Conservation (phyloP, 2,797 vertebrate species). For the Clarias fuscus region DNA sequence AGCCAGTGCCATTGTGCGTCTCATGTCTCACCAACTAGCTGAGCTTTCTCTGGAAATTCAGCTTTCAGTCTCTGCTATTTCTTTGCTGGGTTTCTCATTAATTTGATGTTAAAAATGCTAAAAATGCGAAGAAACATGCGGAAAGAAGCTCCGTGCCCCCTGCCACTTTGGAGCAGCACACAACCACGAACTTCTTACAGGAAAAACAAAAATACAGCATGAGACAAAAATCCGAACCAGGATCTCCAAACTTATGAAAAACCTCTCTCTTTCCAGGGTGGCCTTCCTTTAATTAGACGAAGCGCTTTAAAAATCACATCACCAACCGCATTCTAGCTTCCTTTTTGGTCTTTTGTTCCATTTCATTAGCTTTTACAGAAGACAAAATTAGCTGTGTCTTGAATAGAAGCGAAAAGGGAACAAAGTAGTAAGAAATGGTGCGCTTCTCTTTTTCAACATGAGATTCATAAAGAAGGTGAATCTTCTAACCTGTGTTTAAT, state of each 20-base stretch:
- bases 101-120: not conserved
- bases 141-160: not conserved
- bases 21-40: not conserved
- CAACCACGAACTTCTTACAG: not conserved
- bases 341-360: not conserved
- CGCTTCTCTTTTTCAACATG: not conserved
- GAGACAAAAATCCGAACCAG: not conserved
- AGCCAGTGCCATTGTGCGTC: not conserved
- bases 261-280: not conserved
- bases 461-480: not conserved
- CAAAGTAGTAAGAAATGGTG: not conserved
- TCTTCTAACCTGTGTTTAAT: conserved; percentile 84
- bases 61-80: not conserved
- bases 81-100: not conserved
- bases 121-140: not conserved
- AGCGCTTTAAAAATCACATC: not conserved
- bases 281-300: not conserved
- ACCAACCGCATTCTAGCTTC: not conserved
- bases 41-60: not conserved
- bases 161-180: not conserved
- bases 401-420: not conserved
- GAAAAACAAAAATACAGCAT: not conserved
- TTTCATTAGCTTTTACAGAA: not conserved
- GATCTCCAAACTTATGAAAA: not conserved
- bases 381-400: not conserved